Evolutionary conservation across 2,113 vertebrate genomes (phyloP).

Genomic region (Antechinus flavipes): DNA sequence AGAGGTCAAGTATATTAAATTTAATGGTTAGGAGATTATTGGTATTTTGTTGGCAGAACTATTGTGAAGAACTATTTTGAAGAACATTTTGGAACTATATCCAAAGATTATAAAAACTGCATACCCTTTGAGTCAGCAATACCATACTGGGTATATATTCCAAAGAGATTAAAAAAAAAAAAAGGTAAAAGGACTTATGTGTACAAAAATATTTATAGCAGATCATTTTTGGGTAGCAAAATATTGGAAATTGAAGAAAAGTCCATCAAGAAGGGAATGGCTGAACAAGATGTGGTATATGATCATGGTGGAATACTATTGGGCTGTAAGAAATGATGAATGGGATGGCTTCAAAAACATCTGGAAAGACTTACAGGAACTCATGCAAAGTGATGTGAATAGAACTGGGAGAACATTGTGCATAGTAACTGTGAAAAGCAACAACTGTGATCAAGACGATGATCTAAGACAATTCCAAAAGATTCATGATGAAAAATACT

Average conservation of each 20-base stretch:
- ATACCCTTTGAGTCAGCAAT: neutral
- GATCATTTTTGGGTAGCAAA: neutral
- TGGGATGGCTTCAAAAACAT: neutral
- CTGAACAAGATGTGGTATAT: neutral
- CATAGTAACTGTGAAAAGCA: neutral
- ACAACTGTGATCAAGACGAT: neutral
- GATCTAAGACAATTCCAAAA: neutral
- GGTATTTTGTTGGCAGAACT: neutral
- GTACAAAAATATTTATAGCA: neutral
- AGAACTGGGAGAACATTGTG: neutral
- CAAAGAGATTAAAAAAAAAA: neutral
- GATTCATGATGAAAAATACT: neutral
- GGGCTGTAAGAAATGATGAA: neutral
- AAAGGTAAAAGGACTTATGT: neutral
- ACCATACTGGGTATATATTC: neutral
- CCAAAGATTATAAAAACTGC: neutral
- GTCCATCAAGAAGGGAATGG: neutral
- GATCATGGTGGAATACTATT: neutral
- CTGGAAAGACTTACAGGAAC: neutral
- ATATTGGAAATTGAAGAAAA: neutral
- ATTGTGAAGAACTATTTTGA: neutral
- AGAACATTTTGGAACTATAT: neutral
- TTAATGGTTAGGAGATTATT: neutral
- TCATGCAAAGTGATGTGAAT: neutral
- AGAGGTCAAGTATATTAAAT: neutral